Base-by-base conservation (phyloP, 1,140 invertebrate genomes). In the Diabrotica virgifera region DNA sequence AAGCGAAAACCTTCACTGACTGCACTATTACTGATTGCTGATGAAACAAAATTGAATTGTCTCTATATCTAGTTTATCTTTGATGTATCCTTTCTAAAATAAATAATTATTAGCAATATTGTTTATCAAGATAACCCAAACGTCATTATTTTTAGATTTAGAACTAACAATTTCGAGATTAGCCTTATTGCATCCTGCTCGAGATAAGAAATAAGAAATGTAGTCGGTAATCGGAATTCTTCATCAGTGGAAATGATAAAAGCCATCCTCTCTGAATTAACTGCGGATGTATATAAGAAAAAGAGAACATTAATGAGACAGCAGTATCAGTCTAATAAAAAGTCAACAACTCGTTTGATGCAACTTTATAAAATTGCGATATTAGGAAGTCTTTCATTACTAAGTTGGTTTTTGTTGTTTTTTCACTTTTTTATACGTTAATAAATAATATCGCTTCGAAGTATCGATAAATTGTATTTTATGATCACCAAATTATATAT, bases 221-320 rank as follows among this genome's bases (percentile, higher is more conserved):
- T 10, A 35, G 53, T 10, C 11, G n/a, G 13, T 24, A 55, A 24
- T 36, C 35, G 53, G 24, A 36, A 14, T 52, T 55, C 35, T 55
- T 55, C 53, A 55, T 55, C n/a, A 35, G n/a, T 13, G 53, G 24
- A 55, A 55, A 55, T 55, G 53, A 55, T 55, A 55, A 55, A 55
- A 55, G 8, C 53, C 53, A 55, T 55, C 53, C 53, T 55, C 24
- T n/a, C 11, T 55, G 53, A 55, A 55, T 55, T 55, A 55, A 36
- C 13, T 14, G 53, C 53, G 53, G 53, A 55, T 55, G 53, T 14
- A 3, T 12, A 52, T 14, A 46, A 46, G 40, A 46, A 46, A 46
- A 24, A 55, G 12, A 55, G 10, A 55, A 55, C 53, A 55, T 55
- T 55, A 55, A 55, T 55, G 53, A 55, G 53, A 24, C 10, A 55